A percentile compares a stretch with the other conserved stretches of the same genome.
Evolutionary conservation across 2,797 vertebrate species (phyloP).

Genomic region (Crenuchus spilurus): DNA sequence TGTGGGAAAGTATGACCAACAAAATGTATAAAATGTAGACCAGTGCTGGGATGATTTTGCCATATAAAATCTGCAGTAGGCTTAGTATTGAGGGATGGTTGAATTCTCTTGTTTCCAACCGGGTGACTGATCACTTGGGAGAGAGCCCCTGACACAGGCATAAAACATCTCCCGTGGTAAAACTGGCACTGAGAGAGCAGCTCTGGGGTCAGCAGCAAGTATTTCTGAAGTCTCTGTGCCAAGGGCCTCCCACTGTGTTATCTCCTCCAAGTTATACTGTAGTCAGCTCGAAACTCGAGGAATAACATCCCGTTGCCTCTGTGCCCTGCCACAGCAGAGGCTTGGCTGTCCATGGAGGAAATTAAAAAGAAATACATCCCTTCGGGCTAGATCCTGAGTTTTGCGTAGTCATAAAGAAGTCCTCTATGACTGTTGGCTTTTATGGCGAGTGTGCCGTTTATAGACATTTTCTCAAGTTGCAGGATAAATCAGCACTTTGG

Average conservation of each 20-base stretch:
- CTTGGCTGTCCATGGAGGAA: constrained; percentile 62
- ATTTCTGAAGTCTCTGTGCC: constrained; percentile 3
- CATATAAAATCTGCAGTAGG: not conserved
- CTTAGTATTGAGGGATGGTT: not conserved
- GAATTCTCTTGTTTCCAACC: not conserved
- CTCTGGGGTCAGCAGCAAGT: not conserved
- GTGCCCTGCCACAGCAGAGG: constrained; percentile 49
- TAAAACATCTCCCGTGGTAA: constrained; percentile 26
- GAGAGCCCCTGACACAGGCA: constrained; percentile 16
- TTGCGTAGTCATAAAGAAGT: constrained; percentile 70
- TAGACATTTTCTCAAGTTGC: constrained; percentile 55
- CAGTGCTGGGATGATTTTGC: not conserved
- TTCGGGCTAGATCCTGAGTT: constrained; percentile 54
- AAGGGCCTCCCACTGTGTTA: constrained; percentile 60
- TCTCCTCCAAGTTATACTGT: constrained; percentile 61
- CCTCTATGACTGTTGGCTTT: constrained; percentile 76
- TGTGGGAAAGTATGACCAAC: not conserved
- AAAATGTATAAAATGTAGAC: not conserved
- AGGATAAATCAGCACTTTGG: constrained; percentile 58
- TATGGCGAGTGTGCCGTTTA: constrained; percentile 71
- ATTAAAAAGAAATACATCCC: constrained; percentile 73
- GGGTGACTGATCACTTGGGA: not conserved
- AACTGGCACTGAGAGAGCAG: not conserved
- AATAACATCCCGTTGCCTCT: constrained; percentile 66
- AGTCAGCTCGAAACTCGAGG: constrained; percentile 52